Evolutionary conservation across 1,140 invertebrate genomes (phyloP).

Genomic region (Heliconius himera): DNA sequence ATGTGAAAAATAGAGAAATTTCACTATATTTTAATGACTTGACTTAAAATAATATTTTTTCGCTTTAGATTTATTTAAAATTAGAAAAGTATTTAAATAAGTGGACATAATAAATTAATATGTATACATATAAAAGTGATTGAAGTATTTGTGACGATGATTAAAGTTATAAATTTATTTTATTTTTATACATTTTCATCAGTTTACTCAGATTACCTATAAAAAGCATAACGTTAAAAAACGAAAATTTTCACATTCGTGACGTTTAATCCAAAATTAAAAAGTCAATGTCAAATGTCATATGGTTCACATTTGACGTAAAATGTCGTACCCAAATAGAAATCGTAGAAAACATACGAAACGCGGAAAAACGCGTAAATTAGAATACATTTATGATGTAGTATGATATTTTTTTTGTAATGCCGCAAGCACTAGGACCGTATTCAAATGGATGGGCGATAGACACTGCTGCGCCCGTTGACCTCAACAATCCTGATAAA

Average conservation of each 20-base stretch:
- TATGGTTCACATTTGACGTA: not conserved
- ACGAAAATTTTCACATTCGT: not conserved
- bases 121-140: too few relatives aligned
- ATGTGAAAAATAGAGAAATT: too few relatives aligned
- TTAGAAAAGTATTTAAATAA: too few relatives aligned
- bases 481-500: slow-evolving; percentile 69
- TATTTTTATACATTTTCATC: too few relatives aligned
- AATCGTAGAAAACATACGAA: not conserved
- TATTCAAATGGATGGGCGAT: slow-evolving; percentile 75
- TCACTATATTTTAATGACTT: too few relatives aligned
- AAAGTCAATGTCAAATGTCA: slow-evolving; percentile 10
- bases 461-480: slow-evolving; percentile 70
- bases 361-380: slow-evolving; percentile 22
- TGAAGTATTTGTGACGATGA: too few relatives aligned
- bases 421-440: slow-evolving; percentile 39
- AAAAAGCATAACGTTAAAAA: not conserved
- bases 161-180: too few relatives aligned
- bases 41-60: too few relatives aligned
- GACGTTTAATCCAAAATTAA: not conserved
- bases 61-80: too few relatives aligned
- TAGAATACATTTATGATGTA: slow-evolving; percentile 52
- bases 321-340: not conserved
- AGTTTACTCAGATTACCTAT: too few relatives aligned
- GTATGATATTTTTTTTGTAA: slow-evolving; percentile 32
- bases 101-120: too few relatives aligned